phyloP scores from a whole-genome alignment of 2,113 vertebrate genomes.

The Tenrec ecaudatus region DNA sequence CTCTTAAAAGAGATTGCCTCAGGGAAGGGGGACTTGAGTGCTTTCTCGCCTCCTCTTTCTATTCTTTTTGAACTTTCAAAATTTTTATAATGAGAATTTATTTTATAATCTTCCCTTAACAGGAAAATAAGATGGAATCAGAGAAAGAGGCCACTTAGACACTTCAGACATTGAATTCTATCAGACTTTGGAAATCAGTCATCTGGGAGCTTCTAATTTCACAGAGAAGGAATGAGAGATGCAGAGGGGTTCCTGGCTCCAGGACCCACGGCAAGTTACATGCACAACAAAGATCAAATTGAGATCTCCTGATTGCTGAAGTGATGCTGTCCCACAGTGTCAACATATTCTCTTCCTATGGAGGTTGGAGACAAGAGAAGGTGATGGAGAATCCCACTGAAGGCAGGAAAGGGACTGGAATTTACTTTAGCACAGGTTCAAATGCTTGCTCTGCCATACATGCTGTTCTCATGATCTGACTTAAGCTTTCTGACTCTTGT shows the following conservation, averaged over 20 bases:
- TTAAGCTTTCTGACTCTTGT: neutral
- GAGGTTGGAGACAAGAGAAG: neutral
- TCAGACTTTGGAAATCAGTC: neutral
- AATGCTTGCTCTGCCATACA: neutral
- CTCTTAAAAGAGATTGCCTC: neutral
- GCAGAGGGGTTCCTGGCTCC: neutral
- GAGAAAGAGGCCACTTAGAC: neutral
- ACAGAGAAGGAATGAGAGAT: neutral
- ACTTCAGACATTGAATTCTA: neutral
- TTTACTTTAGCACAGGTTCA: neutral
- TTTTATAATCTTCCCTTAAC: neutral
- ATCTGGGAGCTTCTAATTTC: neutral
- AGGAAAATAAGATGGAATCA: neutral
- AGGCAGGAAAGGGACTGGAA: neutral
- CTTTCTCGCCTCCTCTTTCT: neutral
- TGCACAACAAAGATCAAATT: neutral
- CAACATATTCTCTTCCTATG: neutral
- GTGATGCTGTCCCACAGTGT: neutral
- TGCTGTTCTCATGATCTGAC: neutral
- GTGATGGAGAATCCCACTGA: neutral
- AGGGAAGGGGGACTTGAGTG: too few species aligned
- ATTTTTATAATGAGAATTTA: neutral
- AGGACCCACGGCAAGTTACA: neutral
- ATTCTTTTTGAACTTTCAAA: neutral
- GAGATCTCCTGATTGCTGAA: neutral